These are phyloP conservation scores for Scaptomyza pallida DNA, from an alignment of 1,140 invertebrate species.

Conservation along the genomic window DNA sequence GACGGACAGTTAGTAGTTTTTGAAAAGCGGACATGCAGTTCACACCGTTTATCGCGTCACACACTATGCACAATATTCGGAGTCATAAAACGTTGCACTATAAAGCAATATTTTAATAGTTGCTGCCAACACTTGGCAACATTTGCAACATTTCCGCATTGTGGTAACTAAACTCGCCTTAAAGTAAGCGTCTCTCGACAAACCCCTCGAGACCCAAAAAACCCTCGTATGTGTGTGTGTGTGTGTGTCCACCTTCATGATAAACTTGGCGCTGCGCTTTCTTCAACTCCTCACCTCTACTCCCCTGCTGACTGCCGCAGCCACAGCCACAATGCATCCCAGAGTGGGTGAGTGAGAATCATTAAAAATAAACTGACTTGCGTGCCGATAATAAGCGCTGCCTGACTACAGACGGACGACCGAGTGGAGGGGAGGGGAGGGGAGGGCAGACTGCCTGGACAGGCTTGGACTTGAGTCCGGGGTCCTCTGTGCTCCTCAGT, in stretches of 20 bases:
- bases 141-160: constrained; percentile 74
- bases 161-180: constrained; percentile 42
- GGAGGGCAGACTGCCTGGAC: not conserved
- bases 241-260: no score
- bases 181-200: constrained; percentile 30
- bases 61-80: constrained; percentile 6
- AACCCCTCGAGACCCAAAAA: constrained; percentile 25
- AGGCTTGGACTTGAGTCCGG: constrained; percentile 24
- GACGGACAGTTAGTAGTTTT: not conserved
- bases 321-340: constrained; percentile 30
- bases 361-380: constrained; percentile 84
- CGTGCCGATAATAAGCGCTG: constrained; percentile 80
- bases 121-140: constrained; percentile 67
- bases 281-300: constrained; percentile 31
- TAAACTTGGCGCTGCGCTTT: constrained; percentile 62
- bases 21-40: constrained; percentile 34
- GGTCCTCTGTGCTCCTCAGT: constrained; percentile 38
- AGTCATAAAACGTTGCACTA: constrained; percentile 69
- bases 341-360: constrained; percentile 81
- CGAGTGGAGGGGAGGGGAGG: not conserved
- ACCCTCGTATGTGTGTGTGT: constrained; percentile 63
- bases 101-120: constrained; percentile 65
- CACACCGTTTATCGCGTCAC: constrained; percentile 56
- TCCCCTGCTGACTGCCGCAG: no score
- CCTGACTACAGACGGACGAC: constrained; percentile 3